phyloP scores from a whole-genome alignment of 2,888 invertebrate genomes.

The Hemaris fuciformis region DNA sequence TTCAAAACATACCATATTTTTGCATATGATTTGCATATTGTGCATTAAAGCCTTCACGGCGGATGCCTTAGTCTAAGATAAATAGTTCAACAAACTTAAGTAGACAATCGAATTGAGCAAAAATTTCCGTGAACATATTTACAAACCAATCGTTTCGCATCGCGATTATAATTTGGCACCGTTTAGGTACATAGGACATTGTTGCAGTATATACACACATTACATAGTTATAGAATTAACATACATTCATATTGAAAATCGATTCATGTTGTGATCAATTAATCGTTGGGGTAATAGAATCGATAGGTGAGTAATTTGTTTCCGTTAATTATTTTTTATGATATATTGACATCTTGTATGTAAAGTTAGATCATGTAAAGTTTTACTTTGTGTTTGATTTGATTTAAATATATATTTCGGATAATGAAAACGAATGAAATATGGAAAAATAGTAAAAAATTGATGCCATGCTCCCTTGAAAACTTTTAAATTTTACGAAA shows the following conservation, averaged over 20 bases:
- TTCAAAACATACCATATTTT: background rate
- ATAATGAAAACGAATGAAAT: too few relatives aligned
- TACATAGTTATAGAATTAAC: slow-evolving; percentile 23
- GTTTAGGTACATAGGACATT: slow-evolving; percentile 72
- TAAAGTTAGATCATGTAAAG: too few relatives aligned
- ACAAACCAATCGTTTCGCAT: slow-evolving; percentile 40
- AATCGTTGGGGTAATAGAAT: too few relatives aligned
- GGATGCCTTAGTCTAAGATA: background rate
- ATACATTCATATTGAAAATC: slow-evolving; percentile 16
- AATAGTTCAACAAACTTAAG: background rate
- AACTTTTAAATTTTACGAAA: too few relatives aligned
- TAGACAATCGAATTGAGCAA: slow-evolving; percentile 14
- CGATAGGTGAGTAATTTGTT: too few relatives aligned
- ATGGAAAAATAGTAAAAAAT: too few relatives aligned
- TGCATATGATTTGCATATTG: background rate
- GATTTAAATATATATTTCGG: too few relatives aligned
- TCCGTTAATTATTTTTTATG: too few relatives aligned
- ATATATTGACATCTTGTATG: too few relatives aligned
- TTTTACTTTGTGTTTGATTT: too few relatives aligned
- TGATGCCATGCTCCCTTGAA: too few relatives aligned
- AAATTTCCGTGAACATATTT: slow-evolving; percentile 29
- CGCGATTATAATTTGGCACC: slow-evolving; percentile 60
- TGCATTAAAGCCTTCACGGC: background rate
- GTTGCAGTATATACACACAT: slow-evolving; percentile 52
- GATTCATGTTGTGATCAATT: background rate